A percentile compares a stretch with the other conserved stretches of the same genome.
Conservation (phyloP, 1,140 invertebrate species). For the Pseudomyrmex concolor region DNA sequence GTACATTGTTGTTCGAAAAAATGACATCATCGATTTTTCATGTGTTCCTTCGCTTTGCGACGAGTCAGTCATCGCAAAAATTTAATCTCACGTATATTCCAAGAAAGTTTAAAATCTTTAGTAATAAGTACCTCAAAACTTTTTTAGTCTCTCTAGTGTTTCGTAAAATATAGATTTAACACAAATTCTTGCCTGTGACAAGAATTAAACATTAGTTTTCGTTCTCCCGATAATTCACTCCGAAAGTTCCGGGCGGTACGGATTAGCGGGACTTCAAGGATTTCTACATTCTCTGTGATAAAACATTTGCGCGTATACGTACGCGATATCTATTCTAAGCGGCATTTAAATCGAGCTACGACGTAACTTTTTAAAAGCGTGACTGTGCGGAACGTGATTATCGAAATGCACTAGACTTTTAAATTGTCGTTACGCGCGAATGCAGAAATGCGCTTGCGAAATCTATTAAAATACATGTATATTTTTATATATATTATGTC, state of each 20-base stretch:
- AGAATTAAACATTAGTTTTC: not conserved
- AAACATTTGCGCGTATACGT: conserved; percentile 59
- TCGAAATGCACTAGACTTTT: not conserved
- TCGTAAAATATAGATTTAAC: not conserved
- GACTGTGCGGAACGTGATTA: not conserved
- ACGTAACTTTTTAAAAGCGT: not conserved
- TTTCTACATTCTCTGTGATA: conserved; percentile 75
- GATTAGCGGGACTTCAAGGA: conserved; percentile 65
- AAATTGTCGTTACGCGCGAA: not conserved
- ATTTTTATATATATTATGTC: not conserved
- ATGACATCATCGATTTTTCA: conserved; percentile 44
- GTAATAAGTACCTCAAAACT: not conserved
- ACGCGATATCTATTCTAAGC: conserved; percentile 56
- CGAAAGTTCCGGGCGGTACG: not conserved
- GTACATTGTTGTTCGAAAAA: conserved; percentile 22
- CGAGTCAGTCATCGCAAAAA: not conserved
- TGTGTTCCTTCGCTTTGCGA: not conserved
- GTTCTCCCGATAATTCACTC: not conserved
- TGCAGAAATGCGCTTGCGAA: not conserved
- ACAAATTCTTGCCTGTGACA: not conserved
- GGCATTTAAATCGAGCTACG: conserved; percentile 17
- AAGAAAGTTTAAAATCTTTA: not conserved
- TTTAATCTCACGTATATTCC: not conserved
- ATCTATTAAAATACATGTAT: not conserved
- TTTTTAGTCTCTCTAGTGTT: not conserved